A percentile compares a stretch with the other conserved stretches of the same genome.
These are phyloP conservation scores for Hirundo rustica DNA, from an alignment of 2,797 vertebrate species.

Conservation along the genomic window DNA sequence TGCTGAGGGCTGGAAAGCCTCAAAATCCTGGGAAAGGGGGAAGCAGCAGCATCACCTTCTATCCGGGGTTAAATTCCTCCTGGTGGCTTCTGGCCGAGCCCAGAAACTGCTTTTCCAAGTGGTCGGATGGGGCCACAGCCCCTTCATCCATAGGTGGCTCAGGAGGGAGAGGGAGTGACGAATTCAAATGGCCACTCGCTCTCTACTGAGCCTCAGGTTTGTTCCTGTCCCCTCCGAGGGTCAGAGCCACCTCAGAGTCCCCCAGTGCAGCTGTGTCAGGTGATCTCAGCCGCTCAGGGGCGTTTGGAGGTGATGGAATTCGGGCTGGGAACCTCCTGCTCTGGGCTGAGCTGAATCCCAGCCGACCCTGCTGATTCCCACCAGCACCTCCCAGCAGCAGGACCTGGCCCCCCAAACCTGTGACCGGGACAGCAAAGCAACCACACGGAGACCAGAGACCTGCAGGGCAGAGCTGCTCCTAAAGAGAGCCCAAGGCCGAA, in stretches of 20 bases:
- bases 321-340: background rate
- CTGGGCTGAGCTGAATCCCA: background rate
- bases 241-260: background rate
- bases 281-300: background rate
- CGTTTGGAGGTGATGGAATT: background rate
- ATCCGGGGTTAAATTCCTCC: background rate
- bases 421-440: too few species aligned
- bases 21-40: background rate
- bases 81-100: background rate
- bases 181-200: background rate
- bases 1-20: background rate
- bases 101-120: background rate
- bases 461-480: too few species aligned
- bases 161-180: background rate
- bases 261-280: rapidly evolving
- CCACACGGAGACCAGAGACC: too few species aligned
- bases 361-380: background rate
- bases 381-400: background rate
- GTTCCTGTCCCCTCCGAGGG: too few species aligned
- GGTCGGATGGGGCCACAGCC: background rate
- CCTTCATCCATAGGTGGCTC: background rate
- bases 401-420: too few species aligned
- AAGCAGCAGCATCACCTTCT: background rate
- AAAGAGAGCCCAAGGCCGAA: too few species aligned
- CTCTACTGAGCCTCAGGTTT: background rate